Base-by-base conservation (phyloP, 2,888 invertebrate species). In the Apodemia mormo region DNA sequence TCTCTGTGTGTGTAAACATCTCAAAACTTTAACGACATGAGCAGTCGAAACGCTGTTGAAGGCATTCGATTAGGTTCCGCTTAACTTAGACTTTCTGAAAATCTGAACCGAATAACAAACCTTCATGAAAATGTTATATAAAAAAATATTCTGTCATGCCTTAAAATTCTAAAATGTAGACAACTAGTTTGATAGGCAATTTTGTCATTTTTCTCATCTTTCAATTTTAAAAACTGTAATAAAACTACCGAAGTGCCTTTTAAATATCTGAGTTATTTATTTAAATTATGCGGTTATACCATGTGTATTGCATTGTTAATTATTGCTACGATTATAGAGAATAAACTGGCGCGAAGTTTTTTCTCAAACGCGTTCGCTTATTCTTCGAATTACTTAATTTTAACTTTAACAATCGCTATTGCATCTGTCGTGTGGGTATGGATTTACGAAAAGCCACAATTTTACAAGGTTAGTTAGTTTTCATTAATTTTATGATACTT, bases 371-470 rank as follows among this genome's bases (percentile, higher is more conserved):
- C 61, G 2, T 64, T 64, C 37, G 84, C 79, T 64, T 90, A 90
- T 78, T 84, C 85, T 2, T 81, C 85, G 9, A 85, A 79, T 71
- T 89, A 89, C 78, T 81, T 90, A 76, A 75, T 90, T 68, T 81
- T 87, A 73, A 78, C 83, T 8, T 71, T 90, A 68, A 76, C 82
- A 14, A 70, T 89, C 54, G 76, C 85, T 43, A 75, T 88, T 54
- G 76, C 79, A 2, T 86, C 87, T 10, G 74, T 88, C 73, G 66
- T 89, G 56, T 79, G 83, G 67, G 72, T 88, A 56, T 89, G 87
- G 88, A 78, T 88, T 68, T 88, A 84, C 68, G 90, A 90, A 78
- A 88, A 84, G 74, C 86, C 88, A 33, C 77, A 79, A 75, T 79
- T 88, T 76, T 85, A 87, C 75, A 88, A 89, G 86, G 89, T 89